Conservation (phyloP, 2,113 vertebrate species). For the Alethe castanea region DNA sequence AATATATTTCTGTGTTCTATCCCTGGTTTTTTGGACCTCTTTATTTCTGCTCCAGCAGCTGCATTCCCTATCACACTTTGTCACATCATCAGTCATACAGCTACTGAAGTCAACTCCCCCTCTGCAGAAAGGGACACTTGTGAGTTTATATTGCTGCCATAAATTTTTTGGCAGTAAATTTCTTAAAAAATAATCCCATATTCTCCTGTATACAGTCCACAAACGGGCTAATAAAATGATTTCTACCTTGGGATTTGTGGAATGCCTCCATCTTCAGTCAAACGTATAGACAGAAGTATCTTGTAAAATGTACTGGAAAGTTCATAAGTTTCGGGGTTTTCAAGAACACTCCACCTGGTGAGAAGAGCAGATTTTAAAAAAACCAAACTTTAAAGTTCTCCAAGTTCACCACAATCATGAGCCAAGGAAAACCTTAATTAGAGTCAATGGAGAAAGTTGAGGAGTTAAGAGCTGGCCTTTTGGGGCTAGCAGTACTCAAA, state of each 20-base stretch:
- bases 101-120: constrained; percentile 77
- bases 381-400: neutral
- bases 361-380: constrained; percentile 21
- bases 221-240: constrained; percentile 76
- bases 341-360: constrained; percentile 62
- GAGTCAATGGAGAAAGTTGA: constrained; percentile 26
- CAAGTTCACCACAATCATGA: neutral
- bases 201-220: constrained; percentile 69
- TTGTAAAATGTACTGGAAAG: constrained; percentile 63
- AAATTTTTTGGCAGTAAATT: constrained; percentile 85
- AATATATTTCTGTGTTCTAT: constrained; percentile 51
- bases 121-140: constrained; percentile 73
- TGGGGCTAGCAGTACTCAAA: neutral
- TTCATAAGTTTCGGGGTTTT: constrained; percentile 52
- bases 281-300: constrained; percentile 45
- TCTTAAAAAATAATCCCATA: constrained; percentile 79
- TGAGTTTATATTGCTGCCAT: constrained; percentile 84
- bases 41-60: constrained; percentile 75
- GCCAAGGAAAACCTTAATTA: constrained; percentile 62
- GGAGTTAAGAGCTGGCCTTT: constrained; percentile 33
- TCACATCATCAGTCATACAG: constrained; percentile 87
- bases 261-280: constrained; percentile 73
- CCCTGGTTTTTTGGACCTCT: constrained; percentile 43
- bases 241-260: constrained; percentile 70
- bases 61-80: constrained; percentile 78